Conservation (phyloP, 2,888 invertebrate species). For the Diogma glabrata region DNA sequence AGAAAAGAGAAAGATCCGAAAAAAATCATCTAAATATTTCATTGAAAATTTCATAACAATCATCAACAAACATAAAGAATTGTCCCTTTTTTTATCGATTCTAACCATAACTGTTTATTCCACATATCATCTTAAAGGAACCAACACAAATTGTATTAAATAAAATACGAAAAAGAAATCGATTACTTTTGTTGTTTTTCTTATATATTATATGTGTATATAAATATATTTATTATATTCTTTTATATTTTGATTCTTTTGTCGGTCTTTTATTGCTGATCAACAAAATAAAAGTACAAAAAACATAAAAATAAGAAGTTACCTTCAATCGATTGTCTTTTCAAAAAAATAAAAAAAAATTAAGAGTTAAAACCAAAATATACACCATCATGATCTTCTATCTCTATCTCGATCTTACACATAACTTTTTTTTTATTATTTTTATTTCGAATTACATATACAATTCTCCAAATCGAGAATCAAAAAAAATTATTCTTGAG, state of each 20-base stretch:
- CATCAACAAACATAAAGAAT: too few species aligned
- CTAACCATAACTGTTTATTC: too few species aligned
- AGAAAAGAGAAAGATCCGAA: too few species aligned
- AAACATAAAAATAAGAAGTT: constrained; percentile 7
- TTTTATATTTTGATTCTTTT: constrained; percentile 5
- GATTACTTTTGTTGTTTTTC: constrained; percentile 5
- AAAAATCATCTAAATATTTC: too few species aligned
- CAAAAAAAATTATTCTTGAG: constrained; percentile 4
- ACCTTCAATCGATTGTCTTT: constrained; percentile 9
- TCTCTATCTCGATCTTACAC: constrained; percentile 4
- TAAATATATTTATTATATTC: too few species aligned
- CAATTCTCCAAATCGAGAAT: not conserved
- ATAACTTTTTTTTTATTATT: constrained; percentile 2
- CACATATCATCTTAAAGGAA: too few species aligned
- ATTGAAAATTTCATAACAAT: too few species aligned
- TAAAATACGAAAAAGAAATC: constrained; percentile 4
- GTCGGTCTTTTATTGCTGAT: constrained; percentile 8
- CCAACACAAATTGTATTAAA: too few species aligned
- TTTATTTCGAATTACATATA: not conserved
- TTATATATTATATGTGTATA: constrained; percentile 3
- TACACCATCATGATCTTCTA: constrained; percentile 9
- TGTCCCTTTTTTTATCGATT: too few species aligned
- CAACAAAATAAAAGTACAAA: constrained; percentile 9
- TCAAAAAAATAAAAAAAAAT: constrained; percentile 1
- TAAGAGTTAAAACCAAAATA: not conserved